Evolutionary conservation across 2,797 vertebrate species (phyloP).

Genomic region (Trachops cirrhosus): DNA sequence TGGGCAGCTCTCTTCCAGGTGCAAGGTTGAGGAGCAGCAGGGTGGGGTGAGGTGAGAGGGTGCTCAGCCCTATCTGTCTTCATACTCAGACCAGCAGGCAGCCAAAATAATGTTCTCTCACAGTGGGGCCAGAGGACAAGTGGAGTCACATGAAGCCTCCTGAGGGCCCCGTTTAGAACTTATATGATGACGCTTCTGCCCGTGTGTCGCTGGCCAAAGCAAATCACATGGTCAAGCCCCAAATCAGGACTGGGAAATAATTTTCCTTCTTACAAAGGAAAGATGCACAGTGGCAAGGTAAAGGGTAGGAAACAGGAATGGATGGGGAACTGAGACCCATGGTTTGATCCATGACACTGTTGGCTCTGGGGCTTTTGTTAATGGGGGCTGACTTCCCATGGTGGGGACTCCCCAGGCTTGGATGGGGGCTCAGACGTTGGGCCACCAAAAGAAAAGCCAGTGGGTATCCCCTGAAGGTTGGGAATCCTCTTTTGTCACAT

Average conservation of each 20-base stretch:
- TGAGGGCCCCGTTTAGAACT: background rate
- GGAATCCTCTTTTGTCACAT: background rate
- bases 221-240: background rate
- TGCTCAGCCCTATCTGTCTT: background rate
- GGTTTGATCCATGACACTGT: background rate
- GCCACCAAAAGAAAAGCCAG: background rate
- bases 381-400: no score
- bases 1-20: background rate
- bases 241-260: background rate
- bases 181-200: background rate
- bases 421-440: background rate
- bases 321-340: rapidly evolving
- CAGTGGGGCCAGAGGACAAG: background rate
- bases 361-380: background rate
- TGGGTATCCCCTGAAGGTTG: background rate
- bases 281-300: background rate
- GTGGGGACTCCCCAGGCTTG: background rate
- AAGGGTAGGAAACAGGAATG: background rate
- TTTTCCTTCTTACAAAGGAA: background rate
- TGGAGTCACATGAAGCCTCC: background rate
- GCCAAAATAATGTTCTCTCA: background rate
- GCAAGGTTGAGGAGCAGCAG: background rate
- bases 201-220: background rate
- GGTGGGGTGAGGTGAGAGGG: background rate
- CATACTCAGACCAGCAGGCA: background rate